These are phyloP conservation scores for Brachionus sp. DNA, from an alignment of 1,140 invertebrate genomes.

Conservation along the genomic window DNA sequence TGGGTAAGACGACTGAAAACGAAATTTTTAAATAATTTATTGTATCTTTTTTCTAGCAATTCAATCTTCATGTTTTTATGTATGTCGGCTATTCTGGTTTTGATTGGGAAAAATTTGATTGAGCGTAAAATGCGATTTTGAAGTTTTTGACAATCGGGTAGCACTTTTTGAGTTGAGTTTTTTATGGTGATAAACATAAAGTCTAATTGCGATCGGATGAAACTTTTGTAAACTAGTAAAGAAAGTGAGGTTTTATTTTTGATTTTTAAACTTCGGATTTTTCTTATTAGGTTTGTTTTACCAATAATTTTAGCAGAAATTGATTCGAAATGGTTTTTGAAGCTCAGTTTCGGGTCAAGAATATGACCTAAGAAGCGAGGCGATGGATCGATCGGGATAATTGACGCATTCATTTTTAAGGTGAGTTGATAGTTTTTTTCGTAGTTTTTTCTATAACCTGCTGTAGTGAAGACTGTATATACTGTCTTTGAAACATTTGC, in stretches of 20 bases:
- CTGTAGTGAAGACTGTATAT: too few species aligned
- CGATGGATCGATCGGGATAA: not conserved
- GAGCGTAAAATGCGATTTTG: not conserved
- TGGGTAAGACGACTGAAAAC: too few species aligned
- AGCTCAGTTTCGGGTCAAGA: not conserved
- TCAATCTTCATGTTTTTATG: not conserved
- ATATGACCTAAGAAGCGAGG: not conserved
- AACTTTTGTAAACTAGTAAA: not conserved
- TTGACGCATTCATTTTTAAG: not conserved
- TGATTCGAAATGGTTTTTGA: not conserved
- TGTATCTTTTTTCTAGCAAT: too few species aligned
- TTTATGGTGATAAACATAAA: not conserved
- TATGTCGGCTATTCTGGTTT: not conserved
- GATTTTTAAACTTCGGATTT: not conserved
- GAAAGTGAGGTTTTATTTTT: not conserved
- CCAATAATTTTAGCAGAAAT: not conserved
- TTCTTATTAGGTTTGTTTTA: conserved; percentile 2
- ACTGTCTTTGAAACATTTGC: not conserved
- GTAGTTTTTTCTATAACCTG: too few species aligned
- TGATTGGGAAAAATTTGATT: not conserved
- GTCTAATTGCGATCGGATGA: not conserved
- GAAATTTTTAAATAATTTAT: too few species aligned
- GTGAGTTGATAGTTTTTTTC: not conserved
- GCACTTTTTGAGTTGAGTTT: not conserved
- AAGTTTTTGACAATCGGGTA: not conserved